Evolutionary conservation across 2,113 vertebrate genomes (phyloP), one percentile per base, ranked within the genome.

Genomic region (Oenanthe oenanthe): DNA sequence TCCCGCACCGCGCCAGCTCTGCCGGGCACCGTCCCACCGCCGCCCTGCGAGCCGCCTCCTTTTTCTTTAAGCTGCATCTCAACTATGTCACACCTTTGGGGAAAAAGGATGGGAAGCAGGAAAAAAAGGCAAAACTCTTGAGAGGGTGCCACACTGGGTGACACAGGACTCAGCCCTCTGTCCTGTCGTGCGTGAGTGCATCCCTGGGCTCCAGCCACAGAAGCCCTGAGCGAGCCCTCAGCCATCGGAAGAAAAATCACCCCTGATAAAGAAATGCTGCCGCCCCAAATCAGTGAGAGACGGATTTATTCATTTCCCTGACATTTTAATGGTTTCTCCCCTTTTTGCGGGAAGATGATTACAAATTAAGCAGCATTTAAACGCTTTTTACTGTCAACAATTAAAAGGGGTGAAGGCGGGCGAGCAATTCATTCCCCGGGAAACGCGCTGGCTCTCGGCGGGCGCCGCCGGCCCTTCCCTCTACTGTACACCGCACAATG

Each of bases 351-450:
- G 96, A 98, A 98, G 97, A 98, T 97, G 98, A 98, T 98, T 98
- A 98, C 98, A 98, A 98, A 98, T 98, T 98, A 98, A 98, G 97
- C 97, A 93, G 97, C 97, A 96, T 98, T 98, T 98, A 98, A 98
- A 98, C 2, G 97, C 97, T 97, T 98, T 98, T 98, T 97, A 98
- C 97, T 98, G 97, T 98, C 97, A 97, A 98, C 98, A 98, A 98
- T 98, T 98, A 98, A 97, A 97, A 97, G 93, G 97, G 97, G 96
- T 73, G 94, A 95, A 97, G 93, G 93, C 80, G 95, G 96, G 91
- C 54, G 62, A 96, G 96, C 97, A 98, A 95, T 98, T 98, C 97
- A 98, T 98, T 98, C 98, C 98, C 98, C 95, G 74, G 97, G 98
- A 97, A 98, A 98, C 98, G 93, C 92, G 50, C 89, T 12, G 47